phyloP scores from a whole-genome alignment of 2,888 invertebrate genomes.

The Cerastis leucographa region DNA sequence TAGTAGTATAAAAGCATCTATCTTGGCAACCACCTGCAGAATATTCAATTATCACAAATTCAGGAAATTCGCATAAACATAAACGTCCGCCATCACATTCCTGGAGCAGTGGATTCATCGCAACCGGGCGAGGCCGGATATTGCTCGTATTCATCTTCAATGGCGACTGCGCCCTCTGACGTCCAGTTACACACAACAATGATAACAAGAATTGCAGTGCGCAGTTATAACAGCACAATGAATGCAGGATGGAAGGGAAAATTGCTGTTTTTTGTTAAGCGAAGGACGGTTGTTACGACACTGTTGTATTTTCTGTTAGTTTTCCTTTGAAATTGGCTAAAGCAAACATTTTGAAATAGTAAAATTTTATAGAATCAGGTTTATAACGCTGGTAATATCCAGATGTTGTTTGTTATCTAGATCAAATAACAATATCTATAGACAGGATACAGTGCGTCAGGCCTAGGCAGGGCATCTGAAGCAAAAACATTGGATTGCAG shows the following conservation, averaged over 20 bases:
- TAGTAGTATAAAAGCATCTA: not conserved
- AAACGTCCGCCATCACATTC: constrained; percentile 9
- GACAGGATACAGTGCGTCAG: constrained; percentile 6
- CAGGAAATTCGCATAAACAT: constrained; percentile 8
- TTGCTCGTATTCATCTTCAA: constrained; percentile 75
- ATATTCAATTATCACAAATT: not conserved
- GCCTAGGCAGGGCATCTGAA: not conserved
- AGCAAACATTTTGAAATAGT: not conserved
- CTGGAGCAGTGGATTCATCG: constrained; percentile 35
- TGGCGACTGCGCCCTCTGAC: constrained; percentile 69
- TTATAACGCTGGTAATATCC: not conserved
- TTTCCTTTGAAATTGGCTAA: constrained; percentile 2
- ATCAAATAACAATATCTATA: not conserved
- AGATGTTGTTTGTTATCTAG: constrained; percentile 14
- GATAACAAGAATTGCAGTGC: constrained; percentile 53
- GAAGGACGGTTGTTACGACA: not conserved
- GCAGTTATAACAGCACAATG: constrained; percentile 57
- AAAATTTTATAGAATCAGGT: too few species aligned
- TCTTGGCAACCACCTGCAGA: not conserved
- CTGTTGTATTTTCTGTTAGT: not conserved
- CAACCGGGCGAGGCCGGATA: constrained; percentile 77
- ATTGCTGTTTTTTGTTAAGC: constrained; percentile 42
- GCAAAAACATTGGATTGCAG: not conserved
- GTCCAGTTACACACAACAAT: constrained; percentile 52
- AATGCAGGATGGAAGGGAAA: constrained; percentile 42